Percentiles rank a stretch among this genome's conserved stretches.
phyloP scores from a whole-genome alignment of 2,888 invertebrate genomes.

The Lithophane ornitopus region DNA sequence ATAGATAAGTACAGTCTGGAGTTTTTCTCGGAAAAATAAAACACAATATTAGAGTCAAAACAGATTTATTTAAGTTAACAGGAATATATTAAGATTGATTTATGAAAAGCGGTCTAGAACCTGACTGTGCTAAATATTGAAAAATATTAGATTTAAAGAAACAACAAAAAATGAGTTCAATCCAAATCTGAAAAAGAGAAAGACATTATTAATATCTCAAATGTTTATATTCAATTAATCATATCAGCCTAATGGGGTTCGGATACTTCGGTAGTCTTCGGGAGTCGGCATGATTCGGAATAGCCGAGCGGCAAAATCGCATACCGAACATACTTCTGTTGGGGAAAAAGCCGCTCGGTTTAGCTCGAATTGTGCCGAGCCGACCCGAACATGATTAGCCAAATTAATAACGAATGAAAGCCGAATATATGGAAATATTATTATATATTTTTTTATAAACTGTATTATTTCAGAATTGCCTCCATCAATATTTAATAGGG shows the following conservation, averaged over 20 bases:
- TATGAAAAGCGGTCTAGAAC: conserved; percentile 26
- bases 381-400: too few relatives aligned
- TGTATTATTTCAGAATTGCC: too few relatives aligned
- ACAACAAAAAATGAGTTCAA: conserved; percentile 66
- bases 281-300: too few relatives aligned
- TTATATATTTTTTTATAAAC: too few relatives aligned
- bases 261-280: too few relatives aligned
- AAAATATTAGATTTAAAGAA: conserved; percentile 18
- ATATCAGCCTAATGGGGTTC: too few relatives aligned
- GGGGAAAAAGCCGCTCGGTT: not conserved
- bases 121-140: conserved; percentile 4
- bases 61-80: conserved; percentile 52
- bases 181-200: conserved; percentile 63
- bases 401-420: too few relatives aligned
- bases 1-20: not conserved
- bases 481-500: too few relatives aligned
- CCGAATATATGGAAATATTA: too few relatives aligned
- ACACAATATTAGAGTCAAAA: conserved; percentile 38
- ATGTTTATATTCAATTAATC: too few relatives aligned
- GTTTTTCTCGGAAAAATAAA: conserved; percentile 26
- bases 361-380: too few relatives aligned
- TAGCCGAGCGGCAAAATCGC: too few relatives aligned
- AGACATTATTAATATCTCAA: not conserved
- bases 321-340: not conserved
- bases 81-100: conserved; percentile 30